Evolutionary conservation across 1,140 invertebrate genomes (phyloP).

Genomic region (Drosophila santomea): DNA sequence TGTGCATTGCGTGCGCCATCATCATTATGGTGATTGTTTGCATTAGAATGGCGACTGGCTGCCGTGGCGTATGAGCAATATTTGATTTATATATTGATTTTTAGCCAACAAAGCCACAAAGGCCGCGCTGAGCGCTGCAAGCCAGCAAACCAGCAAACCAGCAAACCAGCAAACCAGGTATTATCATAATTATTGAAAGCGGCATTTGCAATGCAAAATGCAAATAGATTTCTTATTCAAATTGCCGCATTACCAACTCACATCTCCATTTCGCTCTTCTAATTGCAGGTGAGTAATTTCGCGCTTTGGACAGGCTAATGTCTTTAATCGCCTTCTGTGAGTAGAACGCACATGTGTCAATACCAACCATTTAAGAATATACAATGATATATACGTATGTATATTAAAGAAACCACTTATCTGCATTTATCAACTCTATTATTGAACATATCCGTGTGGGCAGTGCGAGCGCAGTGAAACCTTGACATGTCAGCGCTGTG

Average conservation of each 20-base stretch:
- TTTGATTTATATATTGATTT: conserved; percentile 54
- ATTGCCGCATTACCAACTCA: conserved; percentile 40
- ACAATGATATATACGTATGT: background rate
- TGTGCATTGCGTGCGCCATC: conserved; percentile 37
- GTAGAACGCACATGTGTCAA: conserved; percentile 17
- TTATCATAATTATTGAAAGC: conserved; percentile 53
- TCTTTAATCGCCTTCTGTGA: conserved; percentile 61
- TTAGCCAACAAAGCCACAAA: conserved; percentile 3
- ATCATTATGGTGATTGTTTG: conserved; percentile 44
- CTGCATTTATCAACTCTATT: conserved; percentile 39
- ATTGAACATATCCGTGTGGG: conserved; percentile 67
- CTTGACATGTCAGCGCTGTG: conserved; percentile 50
- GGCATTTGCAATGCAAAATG: conserved; percentile 47
- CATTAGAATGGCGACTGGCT: conserved; percentile 30
- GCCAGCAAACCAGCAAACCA: conserved; percentile 12
- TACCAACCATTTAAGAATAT: no score
- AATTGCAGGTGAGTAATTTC: conserved; percentile 74
- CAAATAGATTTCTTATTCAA: conserved; percentile 61
- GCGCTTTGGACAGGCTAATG: conserved; percentile 46
- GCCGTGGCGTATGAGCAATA: conserved; percentile 63
- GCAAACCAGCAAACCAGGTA: conserved; percentile 35
- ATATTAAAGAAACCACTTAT: conserved; percentile 24
- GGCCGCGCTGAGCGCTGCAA: background rate
- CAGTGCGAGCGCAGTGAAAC: conserved; percentile 61
- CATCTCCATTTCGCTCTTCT: conserved; percentile 35